These are phyloP conservation scores for Orthonychiurus folsomi DNA, from an alignment of 2,888 invertebrate genomes.

Conservation along the genomic window DNA sequence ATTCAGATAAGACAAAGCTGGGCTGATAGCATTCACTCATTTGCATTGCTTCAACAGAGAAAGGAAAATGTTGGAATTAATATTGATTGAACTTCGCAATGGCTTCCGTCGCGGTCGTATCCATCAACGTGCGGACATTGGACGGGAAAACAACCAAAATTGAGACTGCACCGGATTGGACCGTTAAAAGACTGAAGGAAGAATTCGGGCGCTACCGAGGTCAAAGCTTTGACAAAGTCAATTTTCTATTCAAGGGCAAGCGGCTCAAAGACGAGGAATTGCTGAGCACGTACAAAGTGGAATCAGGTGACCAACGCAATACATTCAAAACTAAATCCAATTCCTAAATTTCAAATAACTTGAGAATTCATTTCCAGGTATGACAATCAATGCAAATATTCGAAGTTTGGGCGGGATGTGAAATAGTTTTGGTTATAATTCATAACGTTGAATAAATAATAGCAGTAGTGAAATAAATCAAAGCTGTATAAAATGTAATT, in stretches of 20 bases:
- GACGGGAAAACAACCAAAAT: background rate
- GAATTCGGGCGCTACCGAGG: conserved; percentile 14
- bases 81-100: too few relatives aligned
- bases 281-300: conserved; percentile 14
- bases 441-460: too few relatives aligned
- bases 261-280: conserved; percentile 9
- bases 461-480: too few relatives aligned
- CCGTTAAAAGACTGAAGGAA: conserved; percentile 12
- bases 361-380: conserved; percentile 2
- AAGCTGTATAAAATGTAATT: too few relatives aligned
- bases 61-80: too few relatives aligned
- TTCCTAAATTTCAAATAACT: too few relatives aligned
- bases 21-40: too few relatives aligned
- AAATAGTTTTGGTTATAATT: too few relatives aligned
- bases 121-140: conserved; percentile 1
- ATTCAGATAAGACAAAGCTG: too few relatives aligned
- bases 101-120: too few relatives aligned
- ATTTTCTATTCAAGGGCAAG: conserved; percentile 15
- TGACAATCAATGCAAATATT: background rate
- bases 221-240: background rate
- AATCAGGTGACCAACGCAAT: conserved; percentile 15
- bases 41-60: too few relatives aligned
- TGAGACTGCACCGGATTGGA: conserved; percentile 8
- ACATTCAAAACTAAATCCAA: too few relatives aligned
- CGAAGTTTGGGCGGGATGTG: background rate